A percentile compares a stretch with the other conserved stretches of the same genome.
phyloP scores from a whole-genome alignment of 2,888 invertebrate species.

The Capitulum mitella region DNA sequence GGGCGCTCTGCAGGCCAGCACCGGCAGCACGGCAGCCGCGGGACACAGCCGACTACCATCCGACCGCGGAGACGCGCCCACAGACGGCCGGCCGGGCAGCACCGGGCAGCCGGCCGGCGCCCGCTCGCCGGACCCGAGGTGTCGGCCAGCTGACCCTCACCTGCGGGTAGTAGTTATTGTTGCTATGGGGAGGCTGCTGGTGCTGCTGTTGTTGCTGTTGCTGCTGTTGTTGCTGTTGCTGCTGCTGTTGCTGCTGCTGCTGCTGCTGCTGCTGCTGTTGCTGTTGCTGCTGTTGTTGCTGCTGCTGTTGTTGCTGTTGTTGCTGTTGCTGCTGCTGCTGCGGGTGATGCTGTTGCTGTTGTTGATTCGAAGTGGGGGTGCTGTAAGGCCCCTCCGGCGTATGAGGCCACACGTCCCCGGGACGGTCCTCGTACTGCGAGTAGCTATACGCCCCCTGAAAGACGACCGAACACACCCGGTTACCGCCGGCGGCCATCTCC shows the following conservation, averaged over 20 bases:
- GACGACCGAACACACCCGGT: not conserved
- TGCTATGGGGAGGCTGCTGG: not conserved
- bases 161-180: constrained; percentile 5
- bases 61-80: too few species aligned
- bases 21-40: too few species aligned
- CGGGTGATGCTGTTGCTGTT: not conserved
- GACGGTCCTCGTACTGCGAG: constrained; percentile 5
- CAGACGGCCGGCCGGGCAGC: too few species aligned
- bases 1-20: too few species aligned
- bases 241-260: not conserved
- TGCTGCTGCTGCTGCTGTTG: not conserved
- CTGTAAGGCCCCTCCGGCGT: not conserved
- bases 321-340: too few species aligned
- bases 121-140: too few species aligned
- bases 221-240: not conserved
- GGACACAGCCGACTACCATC: too few species aligned
- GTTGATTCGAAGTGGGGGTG: not conserved
- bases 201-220: not conserved
- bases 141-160: too few species aligned
- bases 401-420: not conserved
- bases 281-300: not conserved
- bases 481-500: too few species aligned
- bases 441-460: constrained; percentile 3
- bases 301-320: not conserved
- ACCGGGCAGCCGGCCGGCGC: too few species aligned